phyloP scores from a whole-genome alignment of 2,888 invertebrate species.

The Machimus rusticus region DNA sequence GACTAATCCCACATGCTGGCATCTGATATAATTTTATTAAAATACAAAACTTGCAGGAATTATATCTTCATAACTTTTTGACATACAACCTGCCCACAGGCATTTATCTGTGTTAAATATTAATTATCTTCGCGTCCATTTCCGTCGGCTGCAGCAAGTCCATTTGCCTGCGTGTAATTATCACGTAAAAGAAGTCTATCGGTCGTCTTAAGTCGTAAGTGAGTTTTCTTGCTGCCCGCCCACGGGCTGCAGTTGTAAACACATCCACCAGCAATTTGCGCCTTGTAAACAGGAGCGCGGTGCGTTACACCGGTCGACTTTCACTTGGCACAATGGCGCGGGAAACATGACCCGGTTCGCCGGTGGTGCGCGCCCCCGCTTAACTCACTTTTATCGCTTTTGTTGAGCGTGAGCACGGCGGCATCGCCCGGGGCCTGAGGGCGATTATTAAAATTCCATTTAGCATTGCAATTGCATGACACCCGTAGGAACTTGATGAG shows the following conservation, averaged over 20 bases:
- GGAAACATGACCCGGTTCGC: background rate
- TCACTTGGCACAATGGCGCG: background rate
- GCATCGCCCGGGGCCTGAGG: background rate
- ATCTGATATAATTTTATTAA: no score
- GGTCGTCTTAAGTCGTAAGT: background rate
- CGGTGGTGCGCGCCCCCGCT: background rate
- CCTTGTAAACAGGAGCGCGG: background rate
- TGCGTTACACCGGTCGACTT: background rate
- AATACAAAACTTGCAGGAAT: no score
- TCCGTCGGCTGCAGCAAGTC: background rate
- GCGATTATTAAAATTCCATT: background rate
- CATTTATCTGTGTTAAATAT: background rate
- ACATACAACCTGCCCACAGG: background rate
- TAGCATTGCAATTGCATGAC: background rate
- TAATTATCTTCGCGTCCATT: background rate
- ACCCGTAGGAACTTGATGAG: background rate
- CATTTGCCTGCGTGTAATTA: background rate
- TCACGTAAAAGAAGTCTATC: background rate
- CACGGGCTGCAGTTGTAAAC: background rate
- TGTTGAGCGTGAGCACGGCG: background rate
- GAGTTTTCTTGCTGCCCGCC: background rate
- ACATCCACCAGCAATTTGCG: background rate
- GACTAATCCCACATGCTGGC: no score
- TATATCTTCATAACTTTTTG: no score
- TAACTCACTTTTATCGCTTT: background rate